Base-by-base conservation (phyloP, 1,140 invertebrate species). In the Megalopta genalis region DNA sequence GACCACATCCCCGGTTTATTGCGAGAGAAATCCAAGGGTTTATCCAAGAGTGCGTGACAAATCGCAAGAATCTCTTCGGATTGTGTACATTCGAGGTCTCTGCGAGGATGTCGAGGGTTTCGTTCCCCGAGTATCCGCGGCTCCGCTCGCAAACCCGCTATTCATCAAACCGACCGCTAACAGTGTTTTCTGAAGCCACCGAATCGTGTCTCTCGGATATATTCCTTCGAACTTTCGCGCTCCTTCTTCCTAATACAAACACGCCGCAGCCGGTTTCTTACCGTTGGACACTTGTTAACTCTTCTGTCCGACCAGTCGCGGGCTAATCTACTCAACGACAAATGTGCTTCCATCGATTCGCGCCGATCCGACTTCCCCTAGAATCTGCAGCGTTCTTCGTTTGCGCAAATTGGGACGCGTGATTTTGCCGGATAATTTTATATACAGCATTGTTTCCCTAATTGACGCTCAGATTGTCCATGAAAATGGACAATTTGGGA, bases 41-140 rank as follows among this genome's bases (percentile, higher is more conserved):
- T 46, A 54, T 46, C 63, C 63, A 42, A 65, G 63, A 65, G 63
- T 65, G 63, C 63, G 63, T 65, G 63, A 65, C 63, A 65, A 65
- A 65, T 65, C 63, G 63, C 63, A 65, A 42, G 63, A 39, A 65
- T 65, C 63, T 65, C 37, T 42, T 42, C 21, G 21, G 63, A 37
- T 65, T 65, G 32, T 42, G 63, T 65, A 42, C 63, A 10, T 21
- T 42, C 23, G 21, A 65, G 63, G n/a, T 10, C 39, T 10, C 39
- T 23, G 32, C 63, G 37, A 5, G 37, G 63, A 65, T 37, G 32
- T 32, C 14, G 62, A 10, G 62, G 62, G 62, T 64, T 39, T n/a
- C 25, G 60, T 18, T 32, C 25, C 12, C 12, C 4, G 32, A 18
- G 10, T 5, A 32, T 62, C 25, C 25, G 10, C 18, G 18, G 32